Conservation (phyloP, 2,888 invertebrate species). For the Lochmaea crataegi region DNA sequence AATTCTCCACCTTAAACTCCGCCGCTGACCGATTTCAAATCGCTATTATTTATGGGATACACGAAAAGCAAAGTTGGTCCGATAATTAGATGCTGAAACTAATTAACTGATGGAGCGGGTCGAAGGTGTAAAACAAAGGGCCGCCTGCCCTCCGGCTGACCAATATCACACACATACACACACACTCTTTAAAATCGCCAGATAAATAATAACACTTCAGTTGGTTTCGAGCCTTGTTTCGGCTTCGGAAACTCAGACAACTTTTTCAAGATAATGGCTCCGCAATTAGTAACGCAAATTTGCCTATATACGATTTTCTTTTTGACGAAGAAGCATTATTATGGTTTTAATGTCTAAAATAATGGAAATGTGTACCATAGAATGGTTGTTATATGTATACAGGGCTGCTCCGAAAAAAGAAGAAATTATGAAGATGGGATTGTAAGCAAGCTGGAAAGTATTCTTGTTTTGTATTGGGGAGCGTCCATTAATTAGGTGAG, state of each 20-base stretch:
- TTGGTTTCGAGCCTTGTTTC: background rate
- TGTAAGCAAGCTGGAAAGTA: no score
- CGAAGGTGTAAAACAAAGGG: constrained; percentile 68
- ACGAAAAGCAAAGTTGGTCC: constrained; percentile 64
- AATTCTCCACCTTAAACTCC: constrained; percentile 22
- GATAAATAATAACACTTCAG: constrained; percentile 27
- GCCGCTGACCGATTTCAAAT: constrained; percentile 46
- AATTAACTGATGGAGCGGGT: constrained; percentile 66
- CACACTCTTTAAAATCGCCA: constrained; percentile 11
- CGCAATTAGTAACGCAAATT: background rate
- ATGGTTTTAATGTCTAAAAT: background rate
- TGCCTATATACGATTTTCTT: background rate
- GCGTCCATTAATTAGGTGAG: no score
- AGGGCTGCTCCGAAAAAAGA: no score
- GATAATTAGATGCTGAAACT: constrained; percentile 69
- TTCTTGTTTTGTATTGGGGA: no score
- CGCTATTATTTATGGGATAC: constrained; percentile 65
- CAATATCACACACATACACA: constrained; percentile 34
- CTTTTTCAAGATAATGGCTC: background rate
- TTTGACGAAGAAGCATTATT: background rate
- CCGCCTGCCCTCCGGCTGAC: constrained; percentile 59
- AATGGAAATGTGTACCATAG: no score
- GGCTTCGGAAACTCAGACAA: background rate
- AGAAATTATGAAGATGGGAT: no score
- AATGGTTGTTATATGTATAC: no score